phyloP scores from a whole-genome alignment of 1,140 invertebrate species.

The Kradibia gibbosae region DNA sequence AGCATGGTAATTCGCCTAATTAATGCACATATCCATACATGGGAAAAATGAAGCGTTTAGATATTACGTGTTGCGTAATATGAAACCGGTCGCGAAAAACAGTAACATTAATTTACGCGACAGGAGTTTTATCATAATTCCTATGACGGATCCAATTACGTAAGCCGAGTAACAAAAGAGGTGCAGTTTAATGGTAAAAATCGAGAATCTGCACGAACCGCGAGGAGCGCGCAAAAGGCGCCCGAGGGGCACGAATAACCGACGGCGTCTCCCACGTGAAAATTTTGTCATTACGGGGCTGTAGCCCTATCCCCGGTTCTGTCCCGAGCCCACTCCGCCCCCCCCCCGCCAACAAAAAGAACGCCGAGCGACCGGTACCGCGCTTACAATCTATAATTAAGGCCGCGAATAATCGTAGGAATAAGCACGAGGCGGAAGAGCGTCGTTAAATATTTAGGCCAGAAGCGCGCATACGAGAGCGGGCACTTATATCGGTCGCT shows the following conservation, averaged over 20 bases:
- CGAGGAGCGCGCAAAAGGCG: not conserved
- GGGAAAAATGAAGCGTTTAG: not conserved
- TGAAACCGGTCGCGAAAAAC: not conserved
- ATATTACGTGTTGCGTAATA: not conserved
- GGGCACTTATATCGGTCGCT: slow-evolving; percentile 7
- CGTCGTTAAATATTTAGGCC: slow-evolving; percentile 47
- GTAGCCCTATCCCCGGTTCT: not conserved
- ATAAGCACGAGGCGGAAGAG: slow-evolving; percentile 40
- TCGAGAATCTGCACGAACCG: not conserved
- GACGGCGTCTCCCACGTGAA: not conserved
- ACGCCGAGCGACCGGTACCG: too few relatives aligned
- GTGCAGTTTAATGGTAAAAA: not conserved
- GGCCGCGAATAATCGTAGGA: slow-evolving; percentile 40
- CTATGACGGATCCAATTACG: not conserved
- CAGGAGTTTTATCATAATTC: too few relatives aligned
- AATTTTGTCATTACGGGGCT: too few relatives aligned
- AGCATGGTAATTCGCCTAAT: not conserved
- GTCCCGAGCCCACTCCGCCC: not conserved
- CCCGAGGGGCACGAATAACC: too few relatives aligned
- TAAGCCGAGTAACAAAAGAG: not conserved
- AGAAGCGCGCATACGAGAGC: not conserved
- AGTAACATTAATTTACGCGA: not conserved
- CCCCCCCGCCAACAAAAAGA: too few relatives aligned
- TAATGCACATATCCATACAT: not conserved
- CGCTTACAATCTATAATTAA: slow-evolving; percentile 45